Base-by-base conservation (phyloP, 2,888 invertebrate species). In the Oscheius myriophilus region DNA sequence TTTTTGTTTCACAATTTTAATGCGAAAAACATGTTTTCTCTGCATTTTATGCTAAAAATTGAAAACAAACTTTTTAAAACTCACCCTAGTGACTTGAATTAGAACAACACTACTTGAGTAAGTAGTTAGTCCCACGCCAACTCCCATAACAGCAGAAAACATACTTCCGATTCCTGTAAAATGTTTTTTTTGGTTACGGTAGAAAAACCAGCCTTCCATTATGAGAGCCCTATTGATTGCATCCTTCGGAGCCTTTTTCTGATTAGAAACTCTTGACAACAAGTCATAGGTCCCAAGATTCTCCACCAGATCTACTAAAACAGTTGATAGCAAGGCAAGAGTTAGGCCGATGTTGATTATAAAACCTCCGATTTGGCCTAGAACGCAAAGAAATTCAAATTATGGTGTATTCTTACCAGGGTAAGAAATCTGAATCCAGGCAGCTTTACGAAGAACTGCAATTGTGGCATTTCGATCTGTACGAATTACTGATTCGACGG, bases 61-160 rank as follows among this genome's bases (percentile, higher is more conserved):
- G n/a, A n/a, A n/a, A n/a, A n/a, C n/a, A n/a, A n/a, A n/a, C n/a
- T n/a, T n/a, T n/a, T n/a, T n/a, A n/a, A 52, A 6, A 4, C 14
- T 33, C 33, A 70, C 71, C 43, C 72, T 71, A 0, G 82, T 82
- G 25, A 82, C 72, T 33, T 80, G 79, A 33, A 82, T 81, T 18
- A 81, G 73, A 1, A 82, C 82, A 33, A 82, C 78, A 59, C 79
- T 82, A 53, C 83, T 82, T 12, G 82, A 73, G 59, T 83, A 83
- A 2, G 82, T 83, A 6, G 83, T 83, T n/a, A 83, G 75, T 43
- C 83, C 83, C 12, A 78, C 71, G 23, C 82, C 76, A 2, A 80
- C 77, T 6, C 82, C 82, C 54, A 76, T 72, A 4, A 74, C 43
- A 0, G 80, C 83, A 2, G 80, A 80, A 18, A 82, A 59, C 21